These are phyloP conservation scores for Conger conger DNA, from an alignment of 2,113 vertebrate species.

Conservation along the genomic window DNA sequence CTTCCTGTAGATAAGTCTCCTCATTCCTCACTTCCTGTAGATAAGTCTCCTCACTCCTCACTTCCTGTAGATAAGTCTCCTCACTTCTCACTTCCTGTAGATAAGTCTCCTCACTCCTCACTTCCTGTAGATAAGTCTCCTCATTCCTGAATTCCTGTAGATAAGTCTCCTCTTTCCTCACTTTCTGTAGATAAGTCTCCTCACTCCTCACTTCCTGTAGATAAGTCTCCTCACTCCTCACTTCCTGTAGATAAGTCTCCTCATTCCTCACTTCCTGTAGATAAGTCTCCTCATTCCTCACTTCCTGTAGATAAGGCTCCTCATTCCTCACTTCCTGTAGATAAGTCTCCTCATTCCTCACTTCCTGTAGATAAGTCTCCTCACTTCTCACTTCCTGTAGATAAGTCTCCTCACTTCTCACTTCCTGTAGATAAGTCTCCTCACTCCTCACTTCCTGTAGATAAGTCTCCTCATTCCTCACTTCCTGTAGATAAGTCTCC, in stretches of 20 bases:
- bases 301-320: slow-evolving; percentile 87
- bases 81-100: slow-evolving; percentile 80
- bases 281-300: too few species aligned
- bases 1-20: slow-evolving; percentile 87
- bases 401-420: slow-evolving; percentile 95
- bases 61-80: slow-evolving; percentile 89
- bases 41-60: too few species aligned
- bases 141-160: too few species aligned
- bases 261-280: slow-evolving; percentile 96
- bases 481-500: too few species aligned
- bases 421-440: slow-evolving; percentile 89
- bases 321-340: slow-evolving; percentile 96
- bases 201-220: slow-evolving; percentile 80
- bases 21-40: slow-evolving; percentile 96
- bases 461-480: slow-evolving; percentile 99
- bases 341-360: too few species aligned
- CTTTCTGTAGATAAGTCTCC: slow-evolving; percentile 89
- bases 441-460: slow-evolving; percentile 80
- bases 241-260: slow-evolving; percentile 87
- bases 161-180: too few species aligned
- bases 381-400: slow-evolving; percentile 80
- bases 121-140: slow-evolving; percentile 89
- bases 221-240: slow-evolving; percentile 95
- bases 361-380: slow-evolving; percentile 89
- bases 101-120: slow-evolving; percentile 95